Evolutionary conservation across 2,797 vertebrate genomes (phyloP).

Genomic region (Enteromius radiatus): DNA sequence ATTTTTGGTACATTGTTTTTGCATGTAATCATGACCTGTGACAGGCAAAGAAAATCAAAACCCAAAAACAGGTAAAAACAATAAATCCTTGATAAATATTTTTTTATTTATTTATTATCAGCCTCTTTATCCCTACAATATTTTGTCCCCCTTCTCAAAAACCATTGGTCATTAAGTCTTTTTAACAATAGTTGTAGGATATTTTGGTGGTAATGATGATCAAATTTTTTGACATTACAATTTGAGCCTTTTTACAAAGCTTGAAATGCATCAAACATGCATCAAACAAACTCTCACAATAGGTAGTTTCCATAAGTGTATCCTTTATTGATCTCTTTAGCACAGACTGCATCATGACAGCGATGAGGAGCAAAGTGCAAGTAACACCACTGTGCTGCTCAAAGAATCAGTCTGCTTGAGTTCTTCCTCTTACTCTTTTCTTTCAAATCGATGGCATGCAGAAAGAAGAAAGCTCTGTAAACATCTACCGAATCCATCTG

Average conservation of each 20-base stretch:
- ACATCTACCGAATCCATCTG: constrained; percentile 67
- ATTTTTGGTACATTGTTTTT: not conserved
- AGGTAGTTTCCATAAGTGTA: constrained; percentile 54
- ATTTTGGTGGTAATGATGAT: not conserved
- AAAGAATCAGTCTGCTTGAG: constrained; percentile 56
- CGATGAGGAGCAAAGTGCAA: constrained; percentile 62
- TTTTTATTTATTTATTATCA: not conserved
- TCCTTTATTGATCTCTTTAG: constrained; percentile 66
- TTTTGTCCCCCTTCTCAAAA: not conserved
- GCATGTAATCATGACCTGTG: not conserved
- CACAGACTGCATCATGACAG: constrained; percentile 63
- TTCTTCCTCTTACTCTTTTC: constrained; percentile 53
- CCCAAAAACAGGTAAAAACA: not conserved
- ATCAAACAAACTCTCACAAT: constrained; percentile 28
- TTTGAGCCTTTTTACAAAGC: not conserved
- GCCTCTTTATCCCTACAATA: not conserved
- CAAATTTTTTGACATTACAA: not conserved
- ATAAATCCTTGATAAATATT: not conserved
- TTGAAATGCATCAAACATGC: not conserved
- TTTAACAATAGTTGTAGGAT: constrained; percentile 8
- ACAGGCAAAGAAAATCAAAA: not conserved
- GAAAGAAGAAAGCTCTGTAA: constrained; percentile 66
- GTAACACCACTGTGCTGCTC: constrained; percentile 55
- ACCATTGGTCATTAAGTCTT: not conserved
- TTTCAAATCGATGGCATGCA: constrained; percentile 66